These are phyloP conservation scores for Mareca strepera DNA, from an alignment of 2,797 vertebrate genomes.

Conservation along the genomic window DNA sequence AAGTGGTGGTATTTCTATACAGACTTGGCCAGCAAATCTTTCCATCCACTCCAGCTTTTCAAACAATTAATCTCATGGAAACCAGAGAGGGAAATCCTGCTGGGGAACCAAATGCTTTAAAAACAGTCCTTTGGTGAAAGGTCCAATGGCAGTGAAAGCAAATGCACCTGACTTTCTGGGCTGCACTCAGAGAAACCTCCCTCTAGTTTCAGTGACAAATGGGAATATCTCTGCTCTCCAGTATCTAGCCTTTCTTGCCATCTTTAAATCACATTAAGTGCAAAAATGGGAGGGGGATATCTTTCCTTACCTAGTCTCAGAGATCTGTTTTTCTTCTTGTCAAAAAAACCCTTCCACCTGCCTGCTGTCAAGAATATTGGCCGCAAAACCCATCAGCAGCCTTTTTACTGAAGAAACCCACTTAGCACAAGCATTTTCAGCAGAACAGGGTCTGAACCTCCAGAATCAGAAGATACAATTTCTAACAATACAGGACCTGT, in stretches of 20 bases:
- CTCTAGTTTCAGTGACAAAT: background rate
- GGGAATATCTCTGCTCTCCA: background rate
- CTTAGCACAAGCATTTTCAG: background rate
- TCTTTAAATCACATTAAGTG: background rate
- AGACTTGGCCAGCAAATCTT: slow-evolving; percentile 15
- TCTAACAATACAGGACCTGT: background rate
- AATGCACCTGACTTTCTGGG: slow-evolving; percentile 48
- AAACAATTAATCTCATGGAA: slow-evolving; percentile 58
- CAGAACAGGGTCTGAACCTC: background rate
- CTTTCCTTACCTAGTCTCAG: background rate
- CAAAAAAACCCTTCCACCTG: background rate
- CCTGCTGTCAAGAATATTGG: background rate
- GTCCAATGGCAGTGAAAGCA: slow-evolving; percentile 13
- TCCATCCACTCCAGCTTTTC: slow-evolving; percentile 56
- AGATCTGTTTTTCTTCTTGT: background rate
- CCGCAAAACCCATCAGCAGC: background rate
- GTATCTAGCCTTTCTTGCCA: background rate
- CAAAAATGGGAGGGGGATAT: background rate
- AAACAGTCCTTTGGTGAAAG: slow-evolving; percentile 10
- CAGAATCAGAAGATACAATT: background rate
- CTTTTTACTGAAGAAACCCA: background rate
- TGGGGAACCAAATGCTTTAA: slow-evolving; percentile 53
- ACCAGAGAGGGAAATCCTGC: slow-evolving; percentile 46
- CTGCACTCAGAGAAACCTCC: background rate
- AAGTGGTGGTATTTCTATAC: background rate